Conservation (phyloP, 1,140 invertebrate genomes). For the Pissodes strobi region DNA sequence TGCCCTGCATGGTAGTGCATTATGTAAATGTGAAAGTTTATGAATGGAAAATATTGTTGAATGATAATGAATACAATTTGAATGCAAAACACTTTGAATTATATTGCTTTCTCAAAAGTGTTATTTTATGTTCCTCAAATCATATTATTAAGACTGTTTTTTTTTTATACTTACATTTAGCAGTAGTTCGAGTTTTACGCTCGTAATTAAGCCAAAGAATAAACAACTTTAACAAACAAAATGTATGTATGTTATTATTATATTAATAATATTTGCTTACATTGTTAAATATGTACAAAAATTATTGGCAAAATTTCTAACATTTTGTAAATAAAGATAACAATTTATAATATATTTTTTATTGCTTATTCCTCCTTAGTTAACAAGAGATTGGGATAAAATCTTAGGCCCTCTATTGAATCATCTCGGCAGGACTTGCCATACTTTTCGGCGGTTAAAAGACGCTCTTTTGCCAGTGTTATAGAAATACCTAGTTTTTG, state of each 20-base stretch:
- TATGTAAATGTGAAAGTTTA: too few relatives aligned
- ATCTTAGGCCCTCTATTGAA: conserved; percentile 87
- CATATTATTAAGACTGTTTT: conserved; percentile 18
- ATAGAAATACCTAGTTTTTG: conserved; percentile 81
- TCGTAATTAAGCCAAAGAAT: not conserved
- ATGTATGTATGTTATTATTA: conserved; percentile 18
- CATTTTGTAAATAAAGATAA: not conserved
- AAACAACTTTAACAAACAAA: conserved; percentile 10
- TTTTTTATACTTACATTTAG: conserved; percentile 20
- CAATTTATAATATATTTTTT: too few relatives aligned
- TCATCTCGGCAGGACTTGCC: conserved; percentile 92
- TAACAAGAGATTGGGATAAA: conserved; percentile 89
- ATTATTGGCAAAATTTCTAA: too few relatives aligned
- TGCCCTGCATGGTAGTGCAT: not conserved
- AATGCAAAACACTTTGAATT: not conserved
- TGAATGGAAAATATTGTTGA: not conserved
- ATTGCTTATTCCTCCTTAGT: conserved; percentile 35
- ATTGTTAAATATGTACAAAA: not conserved
- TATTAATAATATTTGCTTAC: conserved; percentile 7
- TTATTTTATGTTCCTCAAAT: conserved; percentile 10
- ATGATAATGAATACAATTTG: not conserved
- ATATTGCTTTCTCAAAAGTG: not conserved
- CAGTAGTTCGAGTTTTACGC: not conserved
- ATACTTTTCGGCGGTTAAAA: conserved; percentile 80
- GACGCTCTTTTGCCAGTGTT: conserved; percentile 84